Base-by-base conservation (phyloP, 1,140 invertebrate genomes). In the Drosophila lacteicornis region DNA sequence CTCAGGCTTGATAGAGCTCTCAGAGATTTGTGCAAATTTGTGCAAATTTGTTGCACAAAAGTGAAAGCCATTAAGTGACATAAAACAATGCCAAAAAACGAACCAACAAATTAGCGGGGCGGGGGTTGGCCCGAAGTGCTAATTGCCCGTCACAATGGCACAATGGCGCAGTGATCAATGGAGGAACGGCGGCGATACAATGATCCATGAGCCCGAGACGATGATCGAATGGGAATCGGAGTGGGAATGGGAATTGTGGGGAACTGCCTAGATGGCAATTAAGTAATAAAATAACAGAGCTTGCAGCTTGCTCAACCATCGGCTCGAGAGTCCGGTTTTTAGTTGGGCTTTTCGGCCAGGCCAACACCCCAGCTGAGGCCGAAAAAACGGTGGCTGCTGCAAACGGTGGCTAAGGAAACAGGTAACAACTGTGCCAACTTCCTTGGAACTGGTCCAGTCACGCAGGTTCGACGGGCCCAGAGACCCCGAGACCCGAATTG, bases 401-500 rank as follows among this genome's bases (percentile, higher is more conserved):
- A 49, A 46, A 11, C 36, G 22, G 50, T 42, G 50, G 43, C 49
- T 77, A 75, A 70, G 79, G 65, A 85, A 85, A 87, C 79, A 73
- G 69, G 84, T 69, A 83, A 46, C 83, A 79, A 82, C 67, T 86
- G 76, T 80, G 84, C 80, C 84, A 88, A 79, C 83, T 87, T 88
- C 84, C 80, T 83, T 88, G 66, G 60, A 88, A 80, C 73, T 83
- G 82, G 75, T 79, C 83, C 80, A 77, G 82, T 86, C 75, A 82
- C 53, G 79, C 82, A 66, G 66, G 82, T 86, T 87, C 49, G 46
- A 68, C 45, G 58, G 75, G 80, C 80, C 74, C 61, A 86, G 55
- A 86, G 83, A 86, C 83, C 83, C 71, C 83, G 67, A 86, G 80
- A 86, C 83, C 83, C 79, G 83, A 70, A 87, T 86, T 67, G 65